Evolutionary conservation across 2,888 invertebrate species (phyloP), one percentile per base, ranked within the genome.

Genomic region (Gibbula magus): DNA sequence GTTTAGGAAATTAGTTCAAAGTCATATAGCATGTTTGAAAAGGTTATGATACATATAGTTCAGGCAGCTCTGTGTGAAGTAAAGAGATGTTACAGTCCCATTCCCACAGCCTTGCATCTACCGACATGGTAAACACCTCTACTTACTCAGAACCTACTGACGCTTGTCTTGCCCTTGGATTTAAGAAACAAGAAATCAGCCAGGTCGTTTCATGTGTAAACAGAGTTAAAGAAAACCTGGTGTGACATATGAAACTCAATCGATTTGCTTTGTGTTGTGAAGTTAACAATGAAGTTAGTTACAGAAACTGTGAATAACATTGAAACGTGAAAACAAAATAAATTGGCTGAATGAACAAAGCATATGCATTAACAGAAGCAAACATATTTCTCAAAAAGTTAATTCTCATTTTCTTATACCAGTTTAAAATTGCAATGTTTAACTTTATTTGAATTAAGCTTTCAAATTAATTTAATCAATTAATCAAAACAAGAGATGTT

Each of bases 121-220:
- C 22, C 16, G 10, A 61, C 61, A 16, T 61, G 16, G 29, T 61
- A 22, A 25, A 16, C 0, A 61, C 61, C 29, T 32, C 13, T 61
- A 61, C 61, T 61, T 61, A 61, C 61, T 61, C 61, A n/a, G 61
- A 61, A 61, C 61, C 29, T 61, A 61, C 61, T 29, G 61, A 61
- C n/a, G 13, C 10, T 61, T 16, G 22, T 32, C 61, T 61, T 61
- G 61, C 25, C 61, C 61, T 61, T 61, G 16, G 29, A 25, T 61
- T 25, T 3, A 13, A 56, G 20, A 29, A 61, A 45, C 45, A 45
- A 45, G 45, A 45, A 10, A 45, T 45, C 45, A 45, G 45, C 45
- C 45, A 45, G 45, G 1, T 45, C 13, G 45, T 45, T 10, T 45
- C 1, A n/a, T 8, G 1, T 45, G 4, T 8, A 8, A 45, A 45